Percentiles rank a stretch among this genome's conserved stretches.
These are phyloP conservation scores for Diadegma fenestrale DNA, from an alignment of 2,888 invertebrate species.

Conservation along the genomic window DNA sequence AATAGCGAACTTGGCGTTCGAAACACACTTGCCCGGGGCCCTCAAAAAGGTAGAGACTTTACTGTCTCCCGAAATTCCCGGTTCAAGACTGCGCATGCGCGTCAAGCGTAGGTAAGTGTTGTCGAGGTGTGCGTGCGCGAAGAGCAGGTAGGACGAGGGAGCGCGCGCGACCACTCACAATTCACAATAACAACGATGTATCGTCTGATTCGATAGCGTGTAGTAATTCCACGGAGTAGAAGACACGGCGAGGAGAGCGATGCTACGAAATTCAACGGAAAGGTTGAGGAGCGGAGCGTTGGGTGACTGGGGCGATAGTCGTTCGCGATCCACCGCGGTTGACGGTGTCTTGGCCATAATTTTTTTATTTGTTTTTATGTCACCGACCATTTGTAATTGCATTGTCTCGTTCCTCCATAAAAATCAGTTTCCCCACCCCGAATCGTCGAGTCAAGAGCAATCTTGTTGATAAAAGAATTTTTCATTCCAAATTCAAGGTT, in stretches of 20 bases:
- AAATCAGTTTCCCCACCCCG: neutral
- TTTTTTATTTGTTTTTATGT: constrained; percentile 16
- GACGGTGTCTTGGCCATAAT: constrained; percentile 38
- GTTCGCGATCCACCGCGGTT: constrained; percentile 70
- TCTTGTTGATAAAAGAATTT: constrained; percentile 9
- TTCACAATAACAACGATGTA: constrained; percentile 36
- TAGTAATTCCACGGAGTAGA: constrained; percentile 34
- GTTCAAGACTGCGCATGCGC: constrained; percentile 62
- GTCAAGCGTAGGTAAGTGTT: constrained; percentile 50
- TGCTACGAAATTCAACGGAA: constrained; percentile 38
- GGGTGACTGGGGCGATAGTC: constrained; percentile 70
- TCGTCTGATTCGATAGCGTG: constrained; percentile 56
- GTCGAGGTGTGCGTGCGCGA: constrained; percentile 41
- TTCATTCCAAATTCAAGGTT: constrained; percentile 11
- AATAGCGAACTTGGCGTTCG: neutral
- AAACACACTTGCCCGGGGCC: constrained; percentile 21
- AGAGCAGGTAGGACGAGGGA: constrained; percentile 25
- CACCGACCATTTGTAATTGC: neutral
- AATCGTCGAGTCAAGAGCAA: neutral
- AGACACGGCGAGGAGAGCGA: constrained; percentile 35
- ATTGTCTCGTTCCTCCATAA: neutral
- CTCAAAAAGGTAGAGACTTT: constrained; percentile 14
- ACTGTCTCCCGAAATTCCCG: constrained; percentile 50
- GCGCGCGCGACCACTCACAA: constrained; percentile 20
- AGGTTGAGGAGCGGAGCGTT: constrained; percentile 47